phyloP scores from a whole-genome alignment of 2,888 invertebrate genomes.

The Leptinotarsa tumamoca region DNA sequence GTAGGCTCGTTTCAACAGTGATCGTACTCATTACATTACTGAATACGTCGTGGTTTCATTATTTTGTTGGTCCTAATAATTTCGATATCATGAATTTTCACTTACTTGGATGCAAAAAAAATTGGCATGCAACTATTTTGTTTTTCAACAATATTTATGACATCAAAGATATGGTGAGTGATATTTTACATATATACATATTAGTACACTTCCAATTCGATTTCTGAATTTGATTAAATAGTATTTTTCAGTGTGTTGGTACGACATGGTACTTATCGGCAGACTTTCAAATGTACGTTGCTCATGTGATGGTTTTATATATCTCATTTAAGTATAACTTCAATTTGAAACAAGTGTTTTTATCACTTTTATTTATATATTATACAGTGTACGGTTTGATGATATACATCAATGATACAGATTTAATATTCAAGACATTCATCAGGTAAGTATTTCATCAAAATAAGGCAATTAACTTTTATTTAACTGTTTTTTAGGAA shows the following conservation, averaged over 20 bases:
- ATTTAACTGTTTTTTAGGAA: constrained; percentile 18
- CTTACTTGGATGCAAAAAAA: constrained; percentile 18
- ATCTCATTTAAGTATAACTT: constrained; percentile 31
- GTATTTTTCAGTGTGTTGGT: constrained; percentile 33
- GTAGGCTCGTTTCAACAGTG: constrained; percentile 14
- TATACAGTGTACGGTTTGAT: constrained; percentile 18
- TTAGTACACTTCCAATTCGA: neutral
- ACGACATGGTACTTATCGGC: constrained; percentile 38
- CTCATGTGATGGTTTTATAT: constrained; percentile 24
- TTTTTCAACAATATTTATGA: constrained; percentile 29
- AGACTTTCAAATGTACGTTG: constrained; percentile 36
- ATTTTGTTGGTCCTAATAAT: constrained; percentile 23
- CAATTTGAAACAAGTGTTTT: constrained; percentile 7
- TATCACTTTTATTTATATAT: neutral
- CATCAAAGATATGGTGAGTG: constrained; percentile 34
- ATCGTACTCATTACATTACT: neutral
- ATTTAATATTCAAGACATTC: constrained; percentile 14
- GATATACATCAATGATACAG: constrained; percentile 23
- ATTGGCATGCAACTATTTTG: constrained; percentile 28
- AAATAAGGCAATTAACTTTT: neutral
- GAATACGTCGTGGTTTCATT: constrained; percentile 1
- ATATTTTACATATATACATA: neutral
- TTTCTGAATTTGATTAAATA: neutral
- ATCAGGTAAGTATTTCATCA: constrained; percentile 23
- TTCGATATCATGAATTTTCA: constrained; percentile 4